phyloP scores from a whole-genome alignment of 2,888 invertebrate genomes.

The Tetranychus truncatus region DNA sequence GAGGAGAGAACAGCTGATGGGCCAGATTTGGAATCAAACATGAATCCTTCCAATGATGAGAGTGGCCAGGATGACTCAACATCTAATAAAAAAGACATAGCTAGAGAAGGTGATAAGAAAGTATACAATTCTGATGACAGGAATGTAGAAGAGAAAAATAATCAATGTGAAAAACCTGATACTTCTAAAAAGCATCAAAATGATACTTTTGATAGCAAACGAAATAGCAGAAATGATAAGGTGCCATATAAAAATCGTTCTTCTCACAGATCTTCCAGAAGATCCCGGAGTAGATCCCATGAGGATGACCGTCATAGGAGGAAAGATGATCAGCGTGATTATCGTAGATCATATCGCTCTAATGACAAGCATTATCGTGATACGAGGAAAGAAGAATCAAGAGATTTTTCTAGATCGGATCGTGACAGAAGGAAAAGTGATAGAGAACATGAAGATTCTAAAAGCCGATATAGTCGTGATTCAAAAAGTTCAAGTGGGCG shows the following conservation, averaged over 20 bases:
- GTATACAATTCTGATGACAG: too few species aligned
- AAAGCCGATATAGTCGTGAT: neutral
- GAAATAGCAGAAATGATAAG: too few species aligned
- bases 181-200: too few species aligned
- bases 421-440: neutral
- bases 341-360: neutral
- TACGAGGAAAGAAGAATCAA: neutral
- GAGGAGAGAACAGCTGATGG: too few species aligned
- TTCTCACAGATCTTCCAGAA: neutral
- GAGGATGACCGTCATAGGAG: neutral
- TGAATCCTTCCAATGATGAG: too few species aligned
- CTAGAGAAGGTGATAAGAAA: too few species aligned
- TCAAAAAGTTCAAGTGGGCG: neutral
- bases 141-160: too few species aligned
- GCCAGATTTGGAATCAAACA: too few species aligned
- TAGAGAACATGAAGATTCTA: neutral
- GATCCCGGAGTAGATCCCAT: constrained; percentile 8
- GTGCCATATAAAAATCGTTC: neutral
- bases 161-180: too few species aligned
- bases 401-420: neutral
- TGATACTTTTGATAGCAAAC: too few species aligned
- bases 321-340: neutral
- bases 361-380: neutral
- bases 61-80: too few species aligned
- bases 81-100: too few species aligned